A percentile compares a stretch with the other conserved stretches of the same genome.
Conservation (phyloP, 2,888 invertebrate species). For the Lithophane socia region DNA sequence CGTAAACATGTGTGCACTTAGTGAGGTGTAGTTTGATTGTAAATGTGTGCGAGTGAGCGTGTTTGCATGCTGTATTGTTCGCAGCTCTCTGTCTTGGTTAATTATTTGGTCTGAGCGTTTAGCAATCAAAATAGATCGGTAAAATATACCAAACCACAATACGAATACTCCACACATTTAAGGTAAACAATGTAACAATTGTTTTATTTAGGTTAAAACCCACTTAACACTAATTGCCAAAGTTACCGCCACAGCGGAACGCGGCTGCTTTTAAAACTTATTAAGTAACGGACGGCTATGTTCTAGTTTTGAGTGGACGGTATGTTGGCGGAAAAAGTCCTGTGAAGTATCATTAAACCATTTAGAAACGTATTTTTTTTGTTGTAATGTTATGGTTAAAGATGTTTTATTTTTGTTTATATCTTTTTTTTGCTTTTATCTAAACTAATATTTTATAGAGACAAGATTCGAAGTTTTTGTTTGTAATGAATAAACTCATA, state of each 20-base stretch:
- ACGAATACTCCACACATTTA: slow-evolving; percentile 29
- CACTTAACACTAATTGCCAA: slow-evolving; percentile 66
- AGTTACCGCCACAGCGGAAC: slow-evolving; percentile 58
- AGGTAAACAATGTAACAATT: slow-evolving; percentile 59
- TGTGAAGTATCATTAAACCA: not conserved
- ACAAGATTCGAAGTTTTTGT: no score
- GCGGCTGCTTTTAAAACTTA: slow-evolving; percentile 61
- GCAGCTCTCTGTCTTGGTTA: no score
- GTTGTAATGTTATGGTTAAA: not conserved
- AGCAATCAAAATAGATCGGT: slow-evolving; percentile 3
- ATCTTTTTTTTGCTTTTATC: no score
- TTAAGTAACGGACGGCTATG: slow-evolving; percentile 47
- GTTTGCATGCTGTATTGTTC: no score
- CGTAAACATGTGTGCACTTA: no score
- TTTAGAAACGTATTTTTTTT: not conserved
- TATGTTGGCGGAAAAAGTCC: slow-evolving; percentile 19
- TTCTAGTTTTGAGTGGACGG: slow-evolving; percentile 53
- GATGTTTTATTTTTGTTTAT: not conserved
- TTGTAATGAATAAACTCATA: no score
- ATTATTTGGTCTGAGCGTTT: no score
- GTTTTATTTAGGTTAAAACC: slow-evolving; percentile 68
- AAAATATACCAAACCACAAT: not conserved
- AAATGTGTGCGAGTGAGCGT: no score
- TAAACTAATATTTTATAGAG: no score
- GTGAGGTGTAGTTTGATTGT: no score